phyloP scores from a whole-genome alignment of 2,797 vertebrate species.

The Poecile montanus region DNA sequence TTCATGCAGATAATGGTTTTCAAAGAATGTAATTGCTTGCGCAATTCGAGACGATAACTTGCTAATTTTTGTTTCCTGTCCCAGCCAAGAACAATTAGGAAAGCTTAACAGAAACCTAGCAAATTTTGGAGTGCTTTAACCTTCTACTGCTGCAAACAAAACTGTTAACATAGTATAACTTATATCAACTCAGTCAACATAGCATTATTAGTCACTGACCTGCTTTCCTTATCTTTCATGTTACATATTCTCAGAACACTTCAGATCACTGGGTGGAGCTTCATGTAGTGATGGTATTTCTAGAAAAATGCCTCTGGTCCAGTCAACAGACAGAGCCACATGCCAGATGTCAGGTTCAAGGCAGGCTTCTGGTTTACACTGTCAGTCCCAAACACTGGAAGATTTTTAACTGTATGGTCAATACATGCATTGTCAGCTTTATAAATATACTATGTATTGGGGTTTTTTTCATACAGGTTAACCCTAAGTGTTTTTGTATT shows the following conservation, averaged over 20 bases:
- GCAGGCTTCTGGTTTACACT: background rate
- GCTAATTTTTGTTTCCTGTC: conserved; percentile 28
- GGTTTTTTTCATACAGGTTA: background rate
- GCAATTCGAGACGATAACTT: conserved; percentile 7
- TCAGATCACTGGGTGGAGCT: background rate
- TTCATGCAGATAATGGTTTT: conserved; percentile 57
- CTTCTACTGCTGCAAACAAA: background rate
- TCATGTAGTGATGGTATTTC: background rate
- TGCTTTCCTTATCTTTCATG: background rate
- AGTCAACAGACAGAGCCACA: background rate
- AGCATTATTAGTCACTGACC: background rate
- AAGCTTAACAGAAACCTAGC: background rate
- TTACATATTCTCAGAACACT: background rate
- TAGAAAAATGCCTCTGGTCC: background rate
- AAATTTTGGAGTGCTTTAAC: background rate
- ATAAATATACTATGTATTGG: background rate
- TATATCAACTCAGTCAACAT: background rate
- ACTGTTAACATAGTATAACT: background rate
- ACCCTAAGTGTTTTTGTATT: background rate
- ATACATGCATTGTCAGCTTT: background rate
- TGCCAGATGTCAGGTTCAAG: background rate
- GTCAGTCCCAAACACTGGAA: background rate
- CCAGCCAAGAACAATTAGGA: conserved; percentile 35
- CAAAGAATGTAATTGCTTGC: conserved; percentile 54
- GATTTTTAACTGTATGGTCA: background rate